A percentile compares a stretch with the other conserved stretches of the same genome.
phyloP scores from a whole-genome alignment of 1,140 invertebrate species.

The Protaetia brevitarsis region DNA sequence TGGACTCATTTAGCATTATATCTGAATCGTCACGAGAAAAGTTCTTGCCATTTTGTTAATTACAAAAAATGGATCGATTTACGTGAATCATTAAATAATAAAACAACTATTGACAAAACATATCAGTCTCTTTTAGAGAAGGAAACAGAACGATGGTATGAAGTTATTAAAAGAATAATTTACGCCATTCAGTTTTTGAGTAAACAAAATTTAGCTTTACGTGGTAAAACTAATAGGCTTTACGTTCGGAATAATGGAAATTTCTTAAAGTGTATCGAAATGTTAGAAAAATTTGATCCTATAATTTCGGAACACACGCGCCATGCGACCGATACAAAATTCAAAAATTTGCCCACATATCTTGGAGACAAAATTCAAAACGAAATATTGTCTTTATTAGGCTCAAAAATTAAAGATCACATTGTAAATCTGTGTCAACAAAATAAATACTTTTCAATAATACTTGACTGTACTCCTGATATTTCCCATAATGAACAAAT shows the following conservation, averaged over 20 bases:
- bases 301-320: neutral
- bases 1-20: neutral
- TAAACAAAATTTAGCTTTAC: conserved; percentile 8
- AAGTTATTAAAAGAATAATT: neutral
- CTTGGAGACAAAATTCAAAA: no score
- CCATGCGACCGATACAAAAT: neutral
- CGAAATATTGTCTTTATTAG: no score
- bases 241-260: neutral
- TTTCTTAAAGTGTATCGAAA: no score
- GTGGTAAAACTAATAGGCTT: neutral
- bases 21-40: neutral
- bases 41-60: neutral
- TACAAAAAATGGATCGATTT: neutral
- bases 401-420: no score
- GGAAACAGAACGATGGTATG: neutral
- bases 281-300: no score
- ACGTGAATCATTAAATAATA: neutral
- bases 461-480: no score
- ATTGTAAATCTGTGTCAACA: no score
- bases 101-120: neutral
- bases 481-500: no score
- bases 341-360: no score
- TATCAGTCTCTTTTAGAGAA: neutral
- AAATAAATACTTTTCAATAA: no score
- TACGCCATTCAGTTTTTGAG: neutral